Evolutionary conservation across 2,888 invertebrate genomes (phyloP).

Genomic region (Andrena bucephala): DNA sequence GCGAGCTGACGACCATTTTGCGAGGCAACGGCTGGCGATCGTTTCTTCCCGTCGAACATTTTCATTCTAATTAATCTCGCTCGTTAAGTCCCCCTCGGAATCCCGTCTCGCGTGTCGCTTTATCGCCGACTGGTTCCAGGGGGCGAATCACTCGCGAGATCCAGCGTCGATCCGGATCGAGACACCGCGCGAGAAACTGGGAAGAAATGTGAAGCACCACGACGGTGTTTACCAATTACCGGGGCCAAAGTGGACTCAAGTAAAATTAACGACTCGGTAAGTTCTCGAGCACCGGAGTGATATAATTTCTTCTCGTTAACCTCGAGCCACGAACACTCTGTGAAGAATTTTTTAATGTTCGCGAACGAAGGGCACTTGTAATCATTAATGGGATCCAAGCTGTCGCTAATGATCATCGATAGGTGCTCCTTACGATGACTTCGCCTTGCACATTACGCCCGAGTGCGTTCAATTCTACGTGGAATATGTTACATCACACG

Average conservation of each 20-base stretch:
- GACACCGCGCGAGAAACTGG: neutral
- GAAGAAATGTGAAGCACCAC: neutral
- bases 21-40: constrained; percentile 17
- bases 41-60: constrained; percentile 14
- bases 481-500: neutral
- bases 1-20: constrained; percentile 35
- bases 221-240: constrained; percentile 27
- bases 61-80: constrained; percentile 11
- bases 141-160: neutral
- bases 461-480: neutral
- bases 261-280: constrained; percentile 47
- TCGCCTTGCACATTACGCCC: neutral
- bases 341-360: neutral
- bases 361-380: neutral
- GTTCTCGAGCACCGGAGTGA: constrained; percentile 17
- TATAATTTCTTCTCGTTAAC: constrained; percentile 27
- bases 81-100: constrained; percentile 12
- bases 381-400: constrained; percentile 5
- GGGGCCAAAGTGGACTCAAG: constrained; percentile 15
- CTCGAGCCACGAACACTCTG: neutral
- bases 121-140: constrained; percentile 14
- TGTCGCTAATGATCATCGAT: constrained; percentile 27
- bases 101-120: constrained; percentile 26
- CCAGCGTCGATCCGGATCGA: constrained; percentile 4
- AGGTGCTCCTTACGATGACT: neutral